phyloP scores from a whole-genome alignment of 2,888 invertebrate species.

The Antitype chi region DNA sequence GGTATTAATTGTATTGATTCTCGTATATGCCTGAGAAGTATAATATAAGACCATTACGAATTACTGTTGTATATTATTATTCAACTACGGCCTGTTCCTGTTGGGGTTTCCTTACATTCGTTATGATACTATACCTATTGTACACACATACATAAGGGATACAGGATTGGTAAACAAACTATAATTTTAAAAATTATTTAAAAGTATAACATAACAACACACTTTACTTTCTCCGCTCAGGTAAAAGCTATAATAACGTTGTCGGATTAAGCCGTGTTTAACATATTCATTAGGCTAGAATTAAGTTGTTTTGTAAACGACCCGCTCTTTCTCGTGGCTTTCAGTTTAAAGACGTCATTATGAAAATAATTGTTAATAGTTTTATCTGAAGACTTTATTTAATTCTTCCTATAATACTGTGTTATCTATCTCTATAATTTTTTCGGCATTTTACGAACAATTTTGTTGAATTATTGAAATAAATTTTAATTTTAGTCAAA shows the following conservation, averaged over 20 bases:
- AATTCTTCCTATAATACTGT: not conserved
- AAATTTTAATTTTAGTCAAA: not conserved
- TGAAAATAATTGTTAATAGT: not conserved
- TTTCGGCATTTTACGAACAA: not conserved
- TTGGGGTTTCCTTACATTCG: no score
- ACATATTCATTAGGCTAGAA: slow-evolving; percentile 53
- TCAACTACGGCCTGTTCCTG: no score
- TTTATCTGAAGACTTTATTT: not conserved
- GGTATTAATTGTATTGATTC: no score
- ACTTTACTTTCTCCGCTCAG: slow-evolving; percentile 4
- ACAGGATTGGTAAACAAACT: not conserved
- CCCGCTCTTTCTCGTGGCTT: slow-evolving; percentile 1
- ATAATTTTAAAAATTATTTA: no score
- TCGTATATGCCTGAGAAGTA: no score
- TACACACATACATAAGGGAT: not conserved
- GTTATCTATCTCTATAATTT: not conserved
- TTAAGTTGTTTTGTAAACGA: slow-evolving; percentile 36
- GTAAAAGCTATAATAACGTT: slow-evolving; percentile 41
- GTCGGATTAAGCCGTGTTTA: slow-evolving; percentile 47
- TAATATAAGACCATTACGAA: no score
- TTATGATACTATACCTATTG: not conserved
- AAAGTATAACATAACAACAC: not conserved
- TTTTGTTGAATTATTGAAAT: not conserved
- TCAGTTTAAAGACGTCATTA: slow-evolving; percentile 25
- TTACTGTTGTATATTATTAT: no score